A percentile compares a stretch with the other conserved stretches of the same genome.
Conservation (phyloP, 2,888 invertebrate species). For the Gortyna flavago region DNA sequence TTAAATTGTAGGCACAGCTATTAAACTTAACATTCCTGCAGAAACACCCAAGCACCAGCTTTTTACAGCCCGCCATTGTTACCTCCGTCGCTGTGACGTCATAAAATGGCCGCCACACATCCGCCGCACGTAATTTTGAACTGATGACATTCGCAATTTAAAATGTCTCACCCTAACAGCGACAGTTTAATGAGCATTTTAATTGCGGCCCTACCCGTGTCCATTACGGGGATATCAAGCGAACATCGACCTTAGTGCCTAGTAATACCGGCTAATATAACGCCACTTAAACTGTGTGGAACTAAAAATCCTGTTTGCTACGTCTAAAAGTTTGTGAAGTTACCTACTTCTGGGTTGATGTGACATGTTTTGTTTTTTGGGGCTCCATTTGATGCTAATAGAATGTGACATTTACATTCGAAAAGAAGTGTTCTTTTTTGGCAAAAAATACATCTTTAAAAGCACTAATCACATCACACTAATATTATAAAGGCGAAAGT, state of each 20-base stretch:
- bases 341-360: conserved; percentile 38
- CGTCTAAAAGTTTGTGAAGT: conserved; percentile 46
- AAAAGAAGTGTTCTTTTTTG: too few species aligned
- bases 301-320: conserved; percentile 52
- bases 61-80: conserved; percentile 37
- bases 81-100: conserved; percentile 40
- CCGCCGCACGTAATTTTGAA: conserved; percentile 66
- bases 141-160: conserved; percentile 74
- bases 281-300: conserved; percentile 32
- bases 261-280: conserved; percentile 51
- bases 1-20: conserved; percentile 18
- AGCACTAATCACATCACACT: too few species aligned
- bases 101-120: conserved; percentile 64
- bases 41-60: conserved; percentile 13
- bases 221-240: conserved; percentile 66
- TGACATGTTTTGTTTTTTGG: conserved; percentile 39
- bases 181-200: conserved; percentile 77
- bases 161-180: conserved; percentile 68
- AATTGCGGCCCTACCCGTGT: conserved; percentile 76
- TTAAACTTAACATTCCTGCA: conserved; percentile 28
- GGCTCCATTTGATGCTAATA: conserved; percentile 22
- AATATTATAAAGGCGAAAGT: too few species aligned
- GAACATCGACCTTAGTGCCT: conserved; percentile 65
- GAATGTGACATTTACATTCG: conserved; percentile 24
- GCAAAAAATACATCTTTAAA: too few species aligned